Evolutionary conservation across 2,888 invertebrate species (phyloP).

Genomic region (Amiota minor): DNA sequence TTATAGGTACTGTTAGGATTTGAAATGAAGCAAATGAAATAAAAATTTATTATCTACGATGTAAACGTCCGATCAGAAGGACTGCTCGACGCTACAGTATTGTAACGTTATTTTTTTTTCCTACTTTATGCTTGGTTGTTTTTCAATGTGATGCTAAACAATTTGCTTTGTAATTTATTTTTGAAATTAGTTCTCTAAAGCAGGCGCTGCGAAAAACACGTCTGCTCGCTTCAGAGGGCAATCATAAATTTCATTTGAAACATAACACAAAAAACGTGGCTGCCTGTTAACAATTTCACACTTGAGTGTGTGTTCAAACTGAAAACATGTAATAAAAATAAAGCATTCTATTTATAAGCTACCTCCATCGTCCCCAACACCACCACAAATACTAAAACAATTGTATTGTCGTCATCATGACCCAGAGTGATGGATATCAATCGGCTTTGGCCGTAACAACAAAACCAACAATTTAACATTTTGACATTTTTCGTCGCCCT

Average conservation of each 20-base stretch:
- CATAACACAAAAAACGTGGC: constrained; percentile 27
- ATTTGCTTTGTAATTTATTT: too few species aligned
- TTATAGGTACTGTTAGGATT: too few species aligned
- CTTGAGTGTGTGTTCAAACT: constrained; percentile 21
- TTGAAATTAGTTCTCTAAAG: too few species aligned
- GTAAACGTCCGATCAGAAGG: too few species aligned
- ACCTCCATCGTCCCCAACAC: not conserved
- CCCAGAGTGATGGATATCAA: not conserved
- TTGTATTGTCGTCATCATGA: not conserved
- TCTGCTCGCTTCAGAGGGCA: too few species aligned
- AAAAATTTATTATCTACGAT: too few species aligned
- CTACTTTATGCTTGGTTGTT: too few species aligned
- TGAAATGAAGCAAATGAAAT: too few species aligned
- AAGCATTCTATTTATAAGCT: constrained; percentile 23
- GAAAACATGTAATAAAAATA: constrained; percentile 29
- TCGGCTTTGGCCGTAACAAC: not conserved
- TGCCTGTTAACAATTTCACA: constrained; percentile 44
- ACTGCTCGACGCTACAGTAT: too few species aligned
- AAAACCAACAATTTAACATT: constrained; percentile 5
- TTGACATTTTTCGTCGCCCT: constrained; percentile 43
- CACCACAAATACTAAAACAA: not conserved
- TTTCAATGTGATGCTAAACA: too few species aligned
- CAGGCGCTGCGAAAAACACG: too few species aligned
- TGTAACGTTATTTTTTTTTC: too few species aligned
- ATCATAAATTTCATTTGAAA: constrained; percentile 54